These are phyloP conservation scores for Urophycis tenuis DNA, from an alignment of 2,797 vertebrate genomes.

Conservation along the genomic window DNA sequence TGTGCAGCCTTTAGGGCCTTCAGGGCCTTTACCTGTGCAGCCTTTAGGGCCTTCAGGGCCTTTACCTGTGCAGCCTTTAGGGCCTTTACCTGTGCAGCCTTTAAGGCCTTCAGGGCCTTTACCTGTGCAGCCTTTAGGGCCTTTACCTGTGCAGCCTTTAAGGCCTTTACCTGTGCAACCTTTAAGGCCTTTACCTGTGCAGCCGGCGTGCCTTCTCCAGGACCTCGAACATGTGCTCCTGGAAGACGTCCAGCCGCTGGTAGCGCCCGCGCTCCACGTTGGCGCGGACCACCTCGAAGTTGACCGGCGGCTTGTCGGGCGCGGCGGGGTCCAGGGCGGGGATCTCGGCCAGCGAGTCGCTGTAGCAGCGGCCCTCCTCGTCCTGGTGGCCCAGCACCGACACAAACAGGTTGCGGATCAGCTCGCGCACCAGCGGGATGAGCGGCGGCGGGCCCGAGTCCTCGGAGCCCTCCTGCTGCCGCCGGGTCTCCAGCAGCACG, in stretches of 20 bases:
- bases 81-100: too few species aligned
- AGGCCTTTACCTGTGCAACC: too few species aligned
- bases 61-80: too few species aligned
- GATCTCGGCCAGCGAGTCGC: conserved; percentile 96
- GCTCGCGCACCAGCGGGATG: conserved; percentile 84
- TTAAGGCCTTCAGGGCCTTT: too few species aligned
- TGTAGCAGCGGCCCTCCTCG: conserved; percentile 95
- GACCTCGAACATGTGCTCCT: conserved; percentile 98
- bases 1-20: too few species aligned
- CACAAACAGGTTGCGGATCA: conserved; percentile 95
- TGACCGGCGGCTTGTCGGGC: conserved; percentile 83
- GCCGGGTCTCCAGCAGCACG: conserved; percentile 89
- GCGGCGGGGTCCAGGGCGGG: conserved; percentile 83
- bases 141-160: too few species aligned
- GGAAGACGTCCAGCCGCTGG: conserved; percentile 89
- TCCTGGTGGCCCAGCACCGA: conserved; percentile 97
- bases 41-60: too few species aligned
- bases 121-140: too few species aligned
- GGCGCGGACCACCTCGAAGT: conserved; percentile 87
- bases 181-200: too few species aligned
- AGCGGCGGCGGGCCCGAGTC: conserved; percentile 82
- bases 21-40: too few species aligned
- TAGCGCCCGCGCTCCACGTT: conserved; percentile 93
- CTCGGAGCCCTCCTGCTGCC: conserved; percentile 78
- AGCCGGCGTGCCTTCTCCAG: conserved; percentile 90